Percentiles rank a stretch among this genome's conserved stretches.
Conservation (phyloP, 2,888 invertebrate species). For the Caenorhabditis sp. region DNA sequence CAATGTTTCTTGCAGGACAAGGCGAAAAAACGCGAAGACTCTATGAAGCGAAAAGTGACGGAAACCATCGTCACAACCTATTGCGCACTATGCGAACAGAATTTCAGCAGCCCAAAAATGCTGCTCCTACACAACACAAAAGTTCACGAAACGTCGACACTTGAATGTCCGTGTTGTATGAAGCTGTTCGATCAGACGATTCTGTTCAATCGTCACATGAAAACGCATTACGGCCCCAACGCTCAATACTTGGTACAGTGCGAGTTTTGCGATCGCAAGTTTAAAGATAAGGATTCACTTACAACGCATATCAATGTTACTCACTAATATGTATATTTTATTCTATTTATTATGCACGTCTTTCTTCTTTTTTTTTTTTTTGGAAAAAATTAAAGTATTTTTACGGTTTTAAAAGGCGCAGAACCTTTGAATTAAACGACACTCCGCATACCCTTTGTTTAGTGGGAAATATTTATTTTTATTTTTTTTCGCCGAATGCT, state of each 20-base stretch:
- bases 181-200: slow-evolving; percentile 28
- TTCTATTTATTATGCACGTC: not conserved
- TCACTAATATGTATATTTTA: not conserved
- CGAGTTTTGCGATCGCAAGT: slow-evolving; percentile 37
- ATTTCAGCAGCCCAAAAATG: slow-evolving; percentile 38
- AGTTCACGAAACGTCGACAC: slow-evolving; percentile 22
- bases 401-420: too few relatives aligned
- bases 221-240: slow-evolving; percentile 37
- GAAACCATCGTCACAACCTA: slow-evolving; percentile 38
- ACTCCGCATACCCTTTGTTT: slow-evolving; percentile 12
- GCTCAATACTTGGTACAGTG: slow-evolving; percentile 30
- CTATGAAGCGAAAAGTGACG: slow-evolving; percentile 33
- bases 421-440: slow-evolving; percentile 4
- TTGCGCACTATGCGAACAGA: slow-evolving; percentile 32
- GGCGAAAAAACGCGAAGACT: slow-evolving; percentile 25
- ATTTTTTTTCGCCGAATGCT: not conserved
- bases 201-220: slow-evolving; percentile 35
- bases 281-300: slow-evolving; percentile 37
- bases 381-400: not conserved
- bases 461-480: slow-evolving; percentile 6
- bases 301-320: slow-evolving; percentile 32
- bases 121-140: slow-evolving; percentile 28
- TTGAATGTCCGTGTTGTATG: slow-evolving; percentile 33
- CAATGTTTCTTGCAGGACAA: slow-evolving; percentile 14
- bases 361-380: not conserved